Evolutionary conservation across 2,888 invertebrate genomes (phyloP).

Genomic region (Athripsodes cinereus): DNA sequence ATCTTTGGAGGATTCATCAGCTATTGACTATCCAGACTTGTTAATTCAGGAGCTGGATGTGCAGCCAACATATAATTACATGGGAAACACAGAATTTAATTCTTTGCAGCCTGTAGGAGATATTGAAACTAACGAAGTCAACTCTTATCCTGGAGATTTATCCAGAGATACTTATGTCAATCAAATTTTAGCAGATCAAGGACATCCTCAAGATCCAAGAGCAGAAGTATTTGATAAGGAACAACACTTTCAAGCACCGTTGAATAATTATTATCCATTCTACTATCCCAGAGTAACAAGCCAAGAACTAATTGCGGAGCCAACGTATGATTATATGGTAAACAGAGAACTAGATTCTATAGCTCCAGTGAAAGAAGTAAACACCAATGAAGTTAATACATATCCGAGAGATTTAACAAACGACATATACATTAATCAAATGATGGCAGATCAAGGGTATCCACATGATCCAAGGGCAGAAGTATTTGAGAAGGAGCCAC

Average conservation of each 20-base stretch:
- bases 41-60: background rate
- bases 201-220: slow-evolving; percentile 36
- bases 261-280: too few relatives aligned
- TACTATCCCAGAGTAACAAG: slow-evolving; percentile 8
- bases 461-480: slow-evolving; percentile 39
- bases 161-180: slow-evolving; percentile 41
- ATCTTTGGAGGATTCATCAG: slow-evolving; percentile 15
- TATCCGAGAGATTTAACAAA: slow-evolving; percentile 38
- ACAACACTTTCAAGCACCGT: background rate
- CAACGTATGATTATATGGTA: background rate
- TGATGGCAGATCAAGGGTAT: slow-evolving; percentile 34
- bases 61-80: background rate
- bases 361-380: slow-evolving; percentile 15
- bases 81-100: slow-evolving; percentile 4
- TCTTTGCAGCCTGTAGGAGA: slow-evolving; percentile 12
- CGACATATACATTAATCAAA: slow-evolving; percentile 39
- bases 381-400: slow-evolving; percentile 22
- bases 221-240: slow-evolving; percentile 32
- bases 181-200: slow-evolving; percentile 34
- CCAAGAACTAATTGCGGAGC: background rate
- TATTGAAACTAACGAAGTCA: slow-evolving; percentile 21
- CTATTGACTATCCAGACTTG: slow-evolving; percentile 10
- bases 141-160: slow-evolving; percentile 35
- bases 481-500: slow-evolving; percentile 22
- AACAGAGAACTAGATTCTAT: slow-evolving; percentile 5